phyloP scores from a whole-genome alignment of 2,113 vertebrate species.

The Manacus vitellinus region DNA sequence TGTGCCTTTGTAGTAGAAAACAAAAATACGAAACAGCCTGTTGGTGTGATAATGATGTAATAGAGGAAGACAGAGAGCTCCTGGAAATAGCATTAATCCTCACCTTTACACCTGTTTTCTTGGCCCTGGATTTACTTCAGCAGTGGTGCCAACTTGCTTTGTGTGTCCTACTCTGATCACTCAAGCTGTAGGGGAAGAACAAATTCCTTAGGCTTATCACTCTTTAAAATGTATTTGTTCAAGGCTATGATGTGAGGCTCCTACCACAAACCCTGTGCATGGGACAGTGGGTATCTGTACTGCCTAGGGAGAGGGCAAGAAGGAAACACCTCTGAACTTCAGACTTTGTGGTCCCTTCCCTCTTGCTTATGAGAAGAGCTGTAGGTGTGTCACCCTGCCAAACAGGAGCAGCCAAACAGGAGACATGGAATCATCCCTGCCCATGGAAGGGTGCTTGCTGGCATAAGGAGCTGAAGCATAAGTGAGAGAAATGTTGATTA shows the following conservation, averaged over 20 bases:
- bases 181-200: not conserved
- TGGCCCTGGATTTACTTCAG: not conserved
- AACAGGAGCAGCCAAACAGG: not conserved
- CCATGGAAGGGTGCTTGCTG: not conserved
- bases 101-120: not conserved
- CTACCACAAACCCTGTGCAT: not conserved
- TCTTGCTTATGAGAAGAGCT: not conserved
- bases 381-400: not conserved
- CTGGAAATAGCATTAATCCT: not conserved
- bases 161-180: not conserved
- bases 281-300: not conserved
- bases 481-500: not conserved
- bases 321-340: not conserved
- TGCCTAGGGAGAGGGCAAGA: not conserved
- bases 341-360: not conserved
- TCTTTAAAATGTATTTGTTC: not conserved
- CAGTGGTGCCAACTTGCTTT: not conserved
- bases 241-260: not conserved
- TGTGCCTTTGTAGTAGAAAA: not conserved
- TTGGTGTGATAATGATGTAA: not conserved
- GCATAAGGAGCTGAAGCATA: not conserved
- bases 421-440: not conserved
- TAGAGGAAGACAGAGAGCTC: not conserved
- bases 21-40: not conserved
- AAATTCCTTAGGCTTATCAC: not conserved